Evolutionary conservation across 2,113 vertebrate species (phyloP).

Genomic region (Oostethus manadensis): DNA sequence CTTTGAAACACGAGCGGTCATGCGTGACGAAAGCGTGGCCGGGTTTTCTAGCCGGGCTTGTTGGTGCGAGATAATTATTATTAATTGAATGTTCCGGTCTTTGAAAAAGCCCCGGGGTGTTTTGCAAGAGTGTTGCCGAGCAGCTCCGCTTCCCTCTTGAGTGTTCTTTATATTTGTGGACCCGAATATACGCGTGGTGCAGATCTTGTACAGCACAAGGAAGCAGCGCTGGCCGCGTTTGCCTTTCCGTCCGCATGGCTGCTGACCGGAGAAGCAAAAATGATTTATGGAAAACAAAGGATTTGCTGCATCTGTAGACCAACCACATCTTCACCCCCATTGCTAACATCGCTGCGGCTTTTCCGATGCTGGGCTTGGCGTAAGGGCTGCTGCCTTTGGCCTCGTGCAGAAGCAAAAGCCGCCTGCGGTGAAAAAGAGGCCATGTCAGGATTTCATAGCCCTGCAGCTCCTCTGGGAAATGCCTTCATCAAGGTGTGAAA

Average conservation of each 20-base stretch:
- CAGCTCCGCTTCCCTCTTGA: conserved; percentile 12
- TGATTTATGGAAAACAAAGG: background rate
- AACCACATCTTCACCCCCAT: background rate
- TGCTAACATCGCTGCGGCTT: background rate
- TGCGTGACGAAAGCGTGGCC: background rate
- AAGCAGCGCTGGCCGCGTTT: background rate
- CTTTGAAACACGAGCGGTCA: background rate
- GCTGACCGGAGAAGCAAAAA: background rate
- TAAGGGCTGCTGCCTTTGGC: conserved; percentile 9
- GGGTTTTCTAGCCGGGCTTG: background rate
- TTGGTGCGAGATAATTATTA: background rate
- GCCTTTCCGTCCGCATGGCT: background rate
- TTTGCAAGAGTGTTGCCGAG: conserved; percentile 3
- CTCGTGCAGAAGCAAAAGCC: conserved; percentile 8
- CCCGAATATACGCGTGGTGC: background rate
- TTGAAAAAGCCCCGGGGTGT: background rate
- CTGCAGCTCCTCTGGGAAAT: conserved; percentile 40
- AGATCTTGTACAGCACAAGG: background rate
- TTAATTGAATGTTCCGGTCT: background rate
- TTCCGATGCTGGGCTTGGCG: background rate
- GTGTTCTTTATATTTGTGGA: background rate
- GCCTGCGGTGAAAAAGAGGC: conserved; percentile 27
- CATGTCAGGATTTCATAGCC: conserved; percentile 32
- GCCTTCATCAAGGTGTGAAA: conserved; percentile 5
- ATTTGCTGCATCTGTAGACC: background rate